Evolutionary conservation across 2,888 invertebrate genomes (phyloP), one percentile per base, ranked within the genome.

Genomic region (Cryptus viduatorius): DNA sequence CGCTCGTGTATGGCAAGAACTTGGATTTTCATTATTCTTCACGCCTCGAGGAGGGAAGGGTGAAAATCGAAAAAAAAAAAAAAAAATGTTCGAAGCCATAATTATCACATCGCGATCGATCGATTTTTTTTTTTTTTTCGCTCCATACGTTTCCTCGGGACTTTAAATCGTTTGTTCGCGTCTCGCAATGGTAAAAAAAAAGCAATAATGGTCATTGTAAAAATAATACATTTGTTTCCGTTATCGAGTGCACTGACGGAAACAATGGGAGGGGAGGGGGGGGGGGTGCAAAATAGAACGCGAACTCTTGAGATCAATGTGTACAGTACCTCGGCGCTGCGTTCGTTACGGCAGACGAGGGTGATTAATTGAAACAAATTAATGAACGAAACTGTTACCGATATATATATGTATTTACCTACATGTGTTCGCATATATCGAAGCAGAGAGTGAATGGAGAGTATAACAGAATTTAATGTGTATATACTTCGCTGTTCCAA

Each of bases 11-110:
- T 19, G 29, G 46, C 56, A 10, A 42, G 31, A 48, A 4, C n/a
- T 19, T 31, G 48, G 37, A 29, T 75, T 65, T 65, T 65, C 73
- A 73, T 61, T 61, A 65, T n/a, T 5, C 31, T 37, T 65, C 64
- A 10, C 75, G 75, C 75, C 75, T 75, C 37, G 37, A 48, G 75
- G 48, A 75, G 37, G 64, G 44, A 50, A 65, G 42, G 37, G 65
- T 37, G 65, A 65, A 37, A 37, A 50, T 75, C 65, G 48, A 48
- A 73, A 61, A 68, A 68, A 48, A 4, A 73, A 42, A 61, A 10
- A 12, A 12, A 1, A 29, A 29, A 10, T 14, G 12, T 29, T 59
- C 7, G 10, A 5, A 59, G 10, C 14, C 19, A 53, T 3, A 19
- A 59, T 59, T 59, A 1, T 48, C n/a, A 1, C 48, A 37, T 37